Evolutionary conservation across 2,888 invertebrate genomes (phyloP).

Genomic region (Oscheius sp.): DNA sequence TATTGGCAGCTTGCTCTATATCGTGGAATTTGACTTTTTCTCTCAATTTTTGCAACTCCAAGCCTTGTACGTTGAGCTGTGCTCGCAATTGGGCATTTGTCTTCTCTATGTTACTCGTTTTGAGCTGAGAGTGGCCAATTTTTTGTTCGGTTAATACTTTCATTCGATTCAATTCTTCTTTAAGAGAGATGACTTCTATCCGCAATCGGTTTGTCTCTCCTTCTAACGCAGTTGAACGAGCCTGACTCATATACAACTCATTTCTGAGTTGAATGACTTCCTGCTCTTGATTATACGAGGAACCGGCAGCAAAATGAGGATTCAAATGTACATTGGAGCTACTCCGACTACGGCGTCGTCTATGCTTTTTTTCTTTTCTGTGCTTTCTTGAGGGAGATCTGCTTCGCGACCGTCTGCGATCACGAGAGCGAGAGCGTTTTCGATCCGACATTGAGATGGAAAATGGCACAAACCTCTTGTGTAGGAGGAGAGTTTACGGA

Average conservation of each 20-base stretch:
- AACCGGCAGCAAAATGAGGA: conserved; percentile 4
- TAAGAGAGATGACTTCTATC: background rate
- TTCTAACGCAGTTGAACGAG: background rate
- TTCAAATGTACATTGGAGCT: conserved; percentile 5
- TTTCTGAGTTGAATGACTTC: background rate
- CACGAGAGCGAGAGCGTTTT: background rate
- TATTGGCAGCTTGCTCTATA: background rate
- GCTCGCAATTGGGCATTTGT: background rate
- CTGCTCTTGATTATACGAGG: conserved; percentile 3
- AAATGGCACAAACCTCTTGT: background rate
- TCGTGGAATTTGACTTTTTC: background rate
- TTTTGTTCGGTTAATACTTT: background rate
- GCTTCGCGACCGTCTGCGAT: conserved; percentile 3
- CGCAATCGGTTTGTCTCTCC: background rate
- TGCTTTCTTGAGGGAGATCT: too few species aligned
- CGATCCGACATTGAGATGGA: background rate
- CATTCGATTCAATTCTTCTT: background rate
- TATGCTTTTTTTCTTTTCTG: too few species aligned
- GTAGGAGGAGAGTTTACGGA: too few species aligned
- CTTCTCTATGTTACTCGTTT: background rate
- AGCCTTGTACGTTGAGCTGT: background rate
- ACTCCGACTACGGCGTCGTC: conserved; percentile 4
- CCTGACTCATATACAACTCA: background rate
- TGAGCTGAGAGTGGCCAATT: background rate
- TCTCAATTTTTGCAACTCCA: background rate